Evolutionary conservation across 1,140 invertebrate species (phyloP).

Genomic region (Apis dorsata): DNA sequence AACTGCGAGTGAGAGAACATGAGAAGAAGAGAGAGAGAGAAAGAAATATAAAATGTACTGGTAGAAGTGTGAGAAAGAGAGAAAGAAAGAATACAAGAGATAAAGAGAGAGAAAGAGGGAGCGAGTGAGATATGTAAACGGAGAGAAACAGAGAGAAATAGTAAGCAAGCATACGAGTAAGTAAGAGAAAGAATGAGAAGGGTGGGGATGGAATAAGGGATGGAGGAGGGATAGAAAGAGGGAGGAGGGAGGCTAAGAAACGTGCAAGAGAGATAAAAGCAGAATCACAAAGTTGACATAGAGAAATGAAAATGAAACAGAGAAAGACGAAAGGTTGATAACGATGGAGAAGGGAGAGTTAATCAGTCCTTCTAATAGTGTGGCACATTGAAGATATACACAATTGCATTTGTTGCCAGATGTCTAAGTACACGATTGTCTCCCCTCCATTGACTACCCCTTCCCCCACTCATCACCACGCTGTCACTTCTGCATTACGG

Average conservation of each 20-base stretch:
- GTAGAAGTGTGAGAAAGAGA: conserved; percentile 51
- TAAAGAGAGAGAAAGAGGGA: conserved; percentile 24
- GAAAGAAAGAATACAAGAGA: conserved; percentile 29
- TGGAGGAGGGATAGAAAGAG: conserved; percentile 24
- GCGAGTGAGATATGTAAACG: conserved; percentile 33
- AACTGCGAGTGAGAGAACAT: conserved; percentile 64
- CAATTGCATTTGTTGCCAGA: conserved; percentile 71
- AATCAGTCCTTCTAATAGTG: conserved; percentile 77
- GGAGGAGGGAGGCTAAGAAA: conserved; percentile 44
- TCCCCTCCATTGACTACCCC: conserved; percentile 41
- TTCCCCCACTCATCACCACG: conserved; percentile 59
- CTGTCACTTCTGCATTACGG: conserved; percentile 72
- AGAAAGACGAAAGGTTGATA: conserved; percentile 45
- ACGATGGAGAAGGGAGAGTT: conserved; percentile 56
- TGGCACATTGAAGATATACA: conserved; percentile 74
- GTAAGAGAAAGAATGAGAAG: conserved; percentile 8
- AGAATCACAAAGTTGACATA: conserved; percentile 60
- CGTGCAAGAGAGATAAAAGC: conserved; percentile 54
- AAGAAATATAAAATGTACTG: conserved; percentile 14
- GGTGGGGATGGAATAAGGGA: conserved; percentile 21
- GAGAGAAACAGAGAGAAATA: conserved; percentile 32
- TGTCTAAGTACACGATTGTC: conserved; percentile 72
- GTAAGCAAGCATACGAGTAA: conserved; percentile 45
- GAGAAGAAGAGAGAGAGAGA: conserved; percentile 47
- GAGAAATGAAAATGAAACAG: conserved; percentile 54